Evolutionary conservation across 2,797 vertebrate species (phyloP).

Genomic region (Heterohyrax brucei): DNA sequence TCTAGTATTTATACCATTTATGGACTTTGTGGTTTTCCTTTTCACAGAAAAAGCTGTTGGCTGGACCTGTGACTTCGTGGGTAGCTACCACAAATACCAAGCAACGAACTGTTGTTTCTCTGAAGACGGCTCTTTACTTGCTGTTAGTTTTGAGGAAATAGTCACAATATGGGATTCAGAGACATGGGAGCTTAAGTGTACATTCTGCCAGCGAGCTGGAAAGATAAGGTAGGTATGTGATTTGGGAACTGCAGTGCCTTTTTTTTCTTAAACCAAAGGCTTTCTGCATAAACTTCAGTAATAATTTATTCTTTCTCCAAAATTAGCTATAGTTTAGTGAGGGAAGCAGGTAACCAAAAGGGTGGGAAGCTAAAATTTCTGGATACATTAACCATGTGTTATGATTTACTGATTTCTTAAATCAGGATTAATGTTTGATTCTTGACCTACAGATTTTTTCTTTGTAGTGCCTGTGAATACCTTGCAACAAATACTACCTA

Average conservation of each 20-base stretch:
- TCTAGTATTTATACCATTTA: not conserved
- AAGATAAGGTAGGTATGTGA: slow-evolving; percentile 92
- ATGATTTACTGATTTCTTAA: not conserved
- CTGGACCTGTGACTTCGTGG: slow-evolving; percentile 98
- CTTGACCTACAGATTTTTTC: not conserved
- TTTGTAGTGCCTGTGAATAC: not conserved
- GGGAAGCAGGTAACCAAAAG: not conserved
- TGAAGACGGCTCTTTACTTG: slow-evolving; percentile 96
- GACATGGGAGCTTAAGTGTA: slow-evolving; percentile 96
- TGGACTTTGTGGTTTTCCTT: slow-evolving; percentile 34
- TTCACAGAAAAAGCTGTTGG: slow-evolving; percentile 91
- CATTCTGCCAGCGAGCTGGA: slow-evolving; percentile 96
- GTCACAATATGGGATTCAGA: slow-evolving; percentile 95
- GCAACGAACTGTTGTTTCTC: slow-evolving; percentile 96
- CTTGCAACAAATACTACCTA: not conserved
- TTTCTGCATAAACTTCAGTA: not conserved
- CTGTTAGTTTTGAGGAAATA: slow-evolving; percentile 95
- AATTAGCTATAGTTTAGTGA: not conserved
- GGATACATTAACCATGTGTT: not conserved
- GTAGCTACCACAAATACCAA: slow-evolving; percentile 95
- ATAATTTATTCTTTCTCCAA: not conserved
- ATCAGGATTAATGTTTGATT: not conserved
- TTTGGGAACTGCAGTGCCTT: not conserved
- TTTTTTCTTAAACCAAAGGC: not conserved
- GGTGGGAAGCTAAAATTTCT: not conserved